Conservation (phyloP, 2,113 vertebrate genomes). For the Axis porcinus region DNA sequence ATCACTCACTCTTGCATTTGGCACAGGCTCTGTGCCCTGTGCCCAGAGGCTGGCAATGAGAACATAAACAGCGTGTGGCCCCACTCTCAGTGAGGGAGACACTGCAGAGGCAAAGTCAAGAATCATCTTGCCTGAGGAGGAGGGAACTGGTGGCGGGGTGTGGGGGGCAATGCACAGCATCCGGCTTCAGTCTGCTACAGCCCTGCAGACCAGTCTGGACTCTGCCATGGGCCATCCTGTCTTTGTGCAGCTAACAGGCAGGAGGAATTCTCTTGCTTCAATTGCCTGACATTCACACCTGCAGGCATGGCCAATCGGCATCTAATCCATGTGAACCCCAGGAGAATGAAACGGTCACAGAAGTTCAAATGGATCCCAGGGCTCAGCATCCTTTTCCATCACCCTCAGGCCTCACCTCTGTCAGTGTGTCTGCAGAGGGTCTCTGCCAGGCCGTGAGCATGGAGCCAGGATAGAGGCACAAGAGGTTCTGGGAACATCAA, state of each 20-base stretch:
- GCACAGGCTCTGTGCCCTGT: not conserved
- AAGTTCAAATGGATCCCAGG: not conserved
- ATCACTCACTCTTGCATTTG: not conserved
- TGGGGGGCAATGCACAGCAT: not conserved
- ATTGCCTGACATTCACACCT: not conserved
- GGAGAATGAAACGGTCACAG: not conserved
- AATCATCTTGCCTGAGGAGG: fast-evolving
- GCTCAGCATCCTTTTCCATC: not conserved
- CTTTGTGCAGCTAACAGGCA: not conserved
- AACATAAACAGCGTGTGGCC: not conserved
- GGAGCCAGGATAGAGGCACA: not conserved
- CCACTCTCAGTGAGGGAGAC: not conserved
- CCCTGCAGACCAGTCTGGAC: fast-evolving
- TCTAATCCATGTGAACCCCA: not conserved
- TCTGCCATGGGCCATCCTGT: not conserved
- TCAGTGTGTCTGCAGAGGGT: not conserved
- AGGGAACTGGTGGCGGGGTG: fast-evolving
- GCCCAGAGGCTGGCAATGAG: not conserved
- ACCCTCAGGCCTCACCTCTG: fast-evolving
- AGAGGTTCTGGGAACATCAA: not conserved
- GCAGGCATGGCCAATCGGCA: fast-evolving
- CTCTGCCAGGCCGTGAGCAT: not conserved
- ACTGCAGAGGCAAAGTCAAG: no score
- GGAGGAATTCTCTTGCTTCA: not conserved
- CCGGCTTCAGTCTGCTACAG: not conserved